Evolutionary conservation across 2,797 vertebrate species (phyloP).

Genomic region (Lepilemur septentrionalis): DNA sequence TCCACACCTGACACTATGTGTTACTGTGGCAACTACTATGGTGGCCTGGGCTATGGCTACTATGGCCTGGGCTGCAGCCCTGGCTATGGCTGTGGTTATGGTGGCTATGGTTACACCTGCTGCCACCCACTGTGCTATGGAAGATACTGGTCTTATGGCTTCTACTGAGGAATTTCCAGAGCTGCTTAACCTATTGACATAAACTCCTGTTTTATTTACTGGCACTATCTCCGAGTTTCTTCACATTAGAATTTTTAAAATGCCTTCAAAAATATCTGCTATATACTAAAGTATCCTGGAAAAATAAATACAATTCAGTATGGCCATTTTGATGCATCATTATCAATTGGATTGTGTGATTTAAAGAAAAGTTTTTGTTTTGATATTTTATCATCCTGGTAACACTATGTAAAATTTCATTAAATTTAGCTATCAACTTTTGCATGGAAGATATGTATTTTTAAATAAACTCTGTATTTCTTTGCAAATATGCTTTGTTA

Average conservation of each 20-base stretch:
- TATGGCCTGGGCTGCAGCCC: neutral
- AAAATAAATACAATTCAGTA: neutral
- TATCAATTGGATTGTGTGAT: neutral
- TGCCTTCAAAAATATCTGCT: neutral
- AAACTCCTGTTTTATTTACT: neutral
- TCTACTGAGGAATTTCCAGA: neutral
- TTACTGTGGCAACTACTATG: neutral
- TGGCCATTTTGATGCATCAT: neutral
- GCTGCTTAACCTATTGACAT: rapidly evolving
- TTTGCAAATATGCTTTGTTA: neutral
- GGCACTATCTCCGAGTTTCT: neutral
- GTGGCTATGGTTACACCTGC: neutral
- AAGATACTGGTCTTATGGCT: neutral
- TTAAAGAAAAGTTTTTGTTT: neutral
- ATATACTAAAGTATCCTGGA: neutral
- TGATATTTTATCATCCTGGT: neutral
- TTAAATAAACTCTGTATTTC: neutral
- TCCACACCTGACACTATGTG: neutral
- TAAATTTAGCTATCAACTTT: neutral
- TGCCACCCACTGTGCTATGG: neutral
- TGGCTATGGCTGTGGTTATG: neutral
- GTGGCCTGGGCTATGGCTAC: neutral
- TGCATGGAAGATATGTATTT: neutral
- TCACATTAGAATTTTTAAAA: neutral
- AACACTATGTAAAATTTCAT: neutral